These are phyloP conservation scores for human (Homo sapiens) DNA, from an alignment of 2,113 vertebrate genomes.

Conservation along the genomic window DNA sequence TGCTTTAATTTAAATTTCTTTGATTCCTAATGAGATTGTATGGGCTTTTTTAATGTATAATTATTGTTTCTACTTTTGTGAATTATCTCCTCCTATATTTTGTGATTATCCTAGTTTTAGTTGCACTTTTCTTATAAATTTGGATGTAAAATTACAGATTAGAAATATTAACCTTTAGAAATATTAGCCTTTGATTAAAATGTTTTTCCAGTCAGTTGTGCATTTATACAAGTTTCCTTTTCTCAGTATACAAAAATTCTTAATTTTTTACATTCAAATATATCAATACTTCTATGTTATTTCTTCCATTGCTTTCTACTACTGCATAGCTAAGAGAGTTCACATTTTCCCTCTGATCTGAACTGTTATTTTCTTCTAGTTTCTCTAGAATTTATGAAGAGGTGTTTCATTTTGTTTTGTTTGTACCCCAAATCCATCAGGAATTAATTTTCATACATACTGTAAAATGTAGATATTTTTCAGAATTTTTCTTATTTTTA, in stretches of 20 bases:
- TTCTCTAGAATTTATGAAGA: conserved; percentile 27
- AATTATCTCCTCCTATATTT: not conserved
- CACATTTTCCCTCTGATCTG: not conserved
- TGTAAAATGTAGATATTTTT: not conserved
- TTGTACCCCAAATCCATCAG: conserved; percentile 5
- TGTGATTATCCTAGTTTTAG: not conserved
- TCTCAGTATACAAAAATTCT: conserved; percentile 12
- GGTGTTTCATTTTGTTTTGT: not conserved
- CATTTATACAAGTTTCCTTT: conserved; percentile 38
- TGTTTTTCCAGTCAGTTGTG: not conserved
- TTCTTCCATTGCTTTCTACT: not conserved
- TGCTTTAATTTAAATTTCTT: conserved; percentile 20
- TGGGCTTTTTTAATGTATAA: not conserved
- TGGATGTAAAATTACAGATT: conserved; percentile 23
- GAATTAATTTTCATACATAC: not conserved
- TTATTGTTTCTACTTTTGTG: not conserved
- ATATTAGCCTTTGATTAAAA: not conserved
- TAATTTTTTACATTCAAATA: conserved; percentile 1
- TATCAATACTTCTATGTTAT: not conserved
- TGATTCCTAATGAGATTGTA: not conserved
- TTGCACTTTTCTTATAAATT: conserved; percentile 11
- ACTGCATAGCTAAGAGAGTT: not conserved
- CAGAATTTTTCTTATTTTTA: conserved; percentile 10
- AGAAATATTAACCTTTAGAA: not conserved
- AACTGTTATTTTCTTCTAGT: not conserved